phyloP scores from a whole-genome alignment of 2,888 invertebrate species.

The Podotricha telesiphe region DNA sequence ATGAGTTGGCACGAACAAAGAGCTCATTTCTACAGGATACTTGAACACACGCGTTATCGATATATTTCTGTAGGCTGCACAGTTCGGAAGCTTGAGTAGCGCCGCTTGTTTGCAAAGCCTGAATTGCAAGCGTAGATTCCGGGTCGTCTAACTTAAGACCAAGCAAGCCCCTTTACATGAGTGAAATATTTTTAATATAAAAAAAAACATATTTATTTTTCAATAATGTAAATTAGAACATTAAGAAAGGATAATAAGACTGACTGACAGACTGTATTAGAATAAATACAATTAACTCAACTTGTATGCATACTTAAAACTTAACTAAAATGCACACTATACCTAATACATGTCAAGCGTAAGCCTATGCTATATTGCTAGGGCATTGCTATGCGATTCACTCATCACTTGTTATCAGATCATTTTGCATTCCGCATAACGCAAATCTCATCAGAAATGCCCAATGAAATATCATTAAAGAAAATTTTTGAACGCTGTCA shows the following conservation, averaged over 20 bases:
- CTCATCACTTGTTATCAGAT: background rate
- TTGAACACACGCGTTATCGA: slow-evolving; percentile 51
- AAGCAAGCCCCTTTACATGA: slow-evolving; percentile 40
- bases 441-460: background rate
- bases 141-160: slow-evolving; percentile 50
- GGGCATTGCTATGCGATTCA: no score
- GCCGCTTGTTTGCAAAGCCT: slow-evolving; percentile 52
- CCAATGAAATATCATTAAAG: background rate
- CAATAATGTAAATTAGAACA: no score
- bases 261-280: no score
- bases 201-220: background rate
- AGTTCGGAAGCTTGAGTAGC: slow-evolving; percentile 51
- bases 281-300: no score
- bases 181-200: slow-evolving; percentile 23
- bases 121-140: slow-evolving; percentile 60
- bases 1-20: slow-evolving; percentile 61
- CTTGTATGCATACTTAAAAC: no score
- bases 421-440: background rate
- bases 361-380: no score
- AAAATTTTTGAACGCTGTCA: background rate
- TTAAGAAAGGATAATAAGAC: no score
- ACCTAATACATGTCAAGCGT: no score
- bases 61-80: slow-evolving; percentile 51
- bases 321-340: no score
- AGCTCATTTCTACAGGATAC: slow-evolving; percentile 61